Evolutionary conservation across 2,113 vertebrate species (phyloP), one percentile per base, ranked within the genome.

Genomic region (Plecotus auritus): DNA sequence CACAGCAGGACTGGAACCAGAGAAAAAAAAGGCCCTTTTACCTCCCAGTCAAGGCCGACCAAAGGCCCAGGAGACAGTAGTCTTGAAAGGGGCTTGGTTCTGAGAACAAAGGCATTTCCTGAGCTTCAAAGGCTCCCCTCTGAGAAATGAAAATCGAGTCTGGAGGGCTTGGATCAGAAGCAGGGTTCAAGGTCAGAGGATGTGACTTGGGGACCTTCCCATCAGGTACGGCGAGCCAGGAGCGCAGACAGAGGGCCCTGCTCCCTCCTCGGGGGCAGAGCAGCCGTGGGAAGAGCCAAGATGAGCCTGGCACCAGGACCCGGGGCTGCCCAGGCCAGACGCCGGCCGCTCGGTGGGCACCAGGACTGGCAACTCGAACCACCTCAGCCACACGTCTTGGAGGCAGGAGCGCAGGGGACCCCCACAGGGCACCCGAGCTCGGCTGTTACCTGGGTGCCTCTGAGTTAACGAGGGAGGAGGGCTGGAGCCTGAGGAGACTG

Each of bases 311-410:
- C 22, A 16, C 42, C 40, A 49, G 84, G 49, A 18, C 64, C 28
- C 2, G 0, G 30, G 28, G 45, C 20, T 8, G 70, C 77, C 67
- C 14, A 45, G 77, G 22, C 3, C 0, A 1, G 22, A 13, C 2
- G 23, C 23, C 4, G 7, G 70, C 26, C 1, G 2, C 47, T 47
- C 45, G 5, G 6, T 14, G 28, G 64, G 5, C 32, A 13, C 40
- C 42, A 7, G 47, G 92, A 76, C 5, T 12, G 85, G 23, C 37
- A 11, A 7, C 54, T 37, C 5, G n/a, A 35, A 40, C 61, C 5
- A 2, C 51, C 64, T 20, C 51, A 6, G 40, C 7, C 49, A 1
- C 32, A 0, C 0, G 1, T 4, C 35, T 30, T 32, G 64, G 35
- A 37, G 69, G 49, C 49, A 22, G 81, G 59, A 83, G 3, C 14